phyloP scores from a whole-genome alignment of 2,797 vertebrate genomes.

The Gymnothorax reevesii region DNA sequence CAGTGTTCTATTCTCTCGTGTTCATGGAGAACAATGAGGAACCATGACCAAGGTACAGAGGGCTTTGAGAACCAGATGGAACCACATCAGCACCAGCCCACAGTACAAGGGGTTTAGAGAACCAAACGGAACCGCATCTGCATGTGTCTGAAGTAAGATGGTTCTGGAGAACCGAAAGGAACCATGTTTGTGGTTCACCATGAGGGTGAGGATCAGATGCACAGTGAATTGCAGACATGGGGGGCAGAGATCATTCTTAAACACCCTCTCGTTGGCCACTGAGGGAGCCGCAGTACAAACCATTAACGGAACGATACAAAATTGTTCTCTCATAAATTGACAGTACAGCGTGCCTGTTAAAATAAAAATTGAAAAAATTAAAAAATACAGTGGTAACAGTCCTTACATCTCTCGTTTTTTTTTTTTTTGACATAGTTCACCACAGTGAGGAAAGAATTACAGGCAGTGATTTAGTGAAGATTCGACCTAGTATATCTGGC shows the following conservation, averaged over 20 bases:
- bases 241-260: not conserved
- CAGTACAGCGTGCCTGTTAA: not conserved
- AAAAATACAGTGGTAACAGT: not conserved
- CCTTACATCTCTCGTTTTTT: not conserved
- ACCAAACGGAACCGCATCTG: too few species aligned
- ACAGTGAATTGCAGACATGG: not conserved
- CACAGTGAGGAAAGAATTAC: too few species aligned
- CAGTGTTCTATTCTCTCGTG: too few species aligned
- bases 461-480: not conserved
- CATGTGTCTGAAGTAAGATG: too few species aligned
- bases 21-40: too few species aligned
- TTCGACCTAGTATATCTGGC: conserved; percentile 29
- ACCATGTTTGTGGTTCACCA: not conserved
- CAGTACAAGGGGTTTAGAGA: too few species aligned
- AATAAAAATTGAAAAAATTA: not conserved
- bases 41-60: too few species aligned
- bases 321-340: not conserved
- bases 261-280: not conserved
- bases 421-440: too few species aligned
- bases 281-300: not conserved
- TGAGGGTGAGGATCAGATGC: not conserved
- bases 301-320: not conserved
- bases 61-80: conserved; percentile 52
- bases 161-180: not conserved
- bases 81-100: conserved; percentile 43